A percentile compares a stretch with the other conserved stretches of the same genome.
phyloP scores from a whole-genome alignment of 2,888 invertebrate species.

The Apodemia zela region DNA sequence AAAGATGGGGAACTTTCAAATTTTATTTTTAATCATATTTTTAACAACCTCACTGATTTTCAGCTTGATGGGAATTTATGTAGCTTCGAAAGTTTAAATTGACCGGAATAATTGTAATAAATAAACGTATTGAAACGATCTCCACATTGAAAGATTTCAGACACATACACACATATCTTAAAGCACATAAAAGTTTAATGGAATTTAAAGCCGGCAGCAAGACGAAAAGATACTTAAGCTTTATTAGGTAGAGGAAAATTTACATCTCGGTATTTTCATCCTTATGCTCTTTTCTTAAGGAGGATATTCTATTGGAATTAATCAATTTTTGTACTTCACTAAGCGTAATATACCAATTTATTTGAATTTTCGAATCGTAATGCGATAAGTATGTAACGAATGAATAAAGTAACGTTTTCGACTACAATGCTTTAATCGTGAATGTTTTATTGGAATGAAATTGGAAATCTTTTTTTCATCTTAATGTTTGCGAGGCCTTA shows the following conservation, averaged over 20 bases:
- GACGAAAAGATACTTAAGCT: conserved; percentile 10
- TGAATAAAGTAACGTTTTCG: not conserved
- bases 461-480: no score
- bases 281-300: not conserved
- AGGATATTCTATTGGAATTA: not conserved
- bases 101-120: no score
- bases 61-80: no score
- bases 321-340: not conserved
- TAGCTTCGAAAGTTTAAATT: no score
- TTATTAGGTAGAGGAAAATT: not conserved
- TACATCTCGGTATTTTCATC: not conserved
- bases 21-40: no score
- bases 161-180: not conserved
- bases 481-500: no score
- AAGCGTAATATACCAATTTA: conserved; percentile 5
- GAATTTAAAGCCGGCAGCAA: conserved; percentile 2
- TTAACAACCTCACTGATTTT: no score
- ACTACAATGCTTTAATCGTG: not conserved
- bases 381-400: conserved; percentile 2
- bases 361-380: not conserved
- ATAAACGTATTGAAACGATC: not conserved
- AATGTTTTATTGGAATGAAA: not conserved
- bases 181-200: conserved; percentile 10
- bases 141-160: not conserved
- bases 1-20: no score